These are phyloP conservation scores for Rhingia campestris DNA, from an alignment of 2,888 invertebrate genomes.

Conservation along the genomic window DNA sequence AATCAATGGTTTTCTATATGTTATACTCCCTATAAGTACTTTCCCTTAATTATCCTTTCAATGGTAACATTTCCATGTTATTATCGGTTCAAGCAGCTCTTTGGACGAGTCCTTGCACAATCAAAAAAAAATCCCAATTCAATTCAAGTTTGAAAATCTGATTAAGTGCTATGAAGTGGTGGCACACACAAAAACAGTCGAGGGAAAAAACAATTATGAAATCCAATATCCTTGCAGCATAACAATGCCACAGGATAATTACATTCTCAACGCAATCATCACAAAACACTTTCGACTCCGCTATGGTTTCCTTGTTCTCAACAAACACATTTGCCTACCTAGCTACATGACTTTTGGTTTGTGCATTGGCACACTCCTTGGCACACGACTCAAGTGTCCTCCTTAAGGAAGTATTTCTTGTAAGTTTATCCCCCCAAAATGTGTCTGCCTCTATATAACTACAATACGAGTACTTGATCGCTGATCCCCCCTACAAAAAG, in stretches of 20 bases:
- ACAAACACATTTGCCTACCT: slow-evolving; percentile 21
- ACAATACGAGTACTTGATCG: neutral
- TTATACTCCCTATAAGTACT: slow-evolving; percentile 32
- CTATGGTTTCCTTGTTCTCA: neutral
- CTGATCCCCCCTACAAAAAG: neutral
- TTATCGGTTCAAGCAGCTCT: neutral
- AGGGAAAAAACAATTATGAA: neutral
- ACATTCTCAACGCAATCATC: slow-evolving; percentile 44
- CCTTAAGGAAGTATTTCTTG: slow-evolving; percentile 20
- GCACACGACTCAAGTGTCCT: slow-evolving; percentile 15
- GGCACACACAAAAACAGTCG: no score
- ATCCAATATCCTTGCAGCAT: slow-evolving; percentile 17
- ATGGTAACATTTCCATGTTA: slow-evolving; percentile 33
- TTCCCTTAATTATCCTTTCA: slow-evolving; percentile 34
- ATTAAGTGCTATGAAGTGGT: neutral
- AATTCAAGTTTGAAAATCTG: slow-evolving; percentile 29
- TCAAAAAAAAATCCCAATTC: neutral
- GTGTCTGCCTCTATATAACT: slow-evolving; percentile 16
- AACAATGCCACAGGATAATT: slow-evolving; percentile 26
- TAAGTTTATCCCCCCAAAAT: slow-evolving; percentile 17
- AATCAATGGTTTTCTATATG: slow-evolving; percentile 64
- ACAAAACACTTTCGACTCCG: slow-evolving; percentile 16
- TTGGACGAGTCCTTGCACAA: slow-evolving; percentile 3
- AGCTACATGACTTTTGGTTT: slow-evolving; percentile 10
- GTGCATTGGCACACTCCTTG: neutral